phyloP scores from a whole-genome alignment of 2,888 invertebrate species.

The Taphrorychus bicolor region DNA sequence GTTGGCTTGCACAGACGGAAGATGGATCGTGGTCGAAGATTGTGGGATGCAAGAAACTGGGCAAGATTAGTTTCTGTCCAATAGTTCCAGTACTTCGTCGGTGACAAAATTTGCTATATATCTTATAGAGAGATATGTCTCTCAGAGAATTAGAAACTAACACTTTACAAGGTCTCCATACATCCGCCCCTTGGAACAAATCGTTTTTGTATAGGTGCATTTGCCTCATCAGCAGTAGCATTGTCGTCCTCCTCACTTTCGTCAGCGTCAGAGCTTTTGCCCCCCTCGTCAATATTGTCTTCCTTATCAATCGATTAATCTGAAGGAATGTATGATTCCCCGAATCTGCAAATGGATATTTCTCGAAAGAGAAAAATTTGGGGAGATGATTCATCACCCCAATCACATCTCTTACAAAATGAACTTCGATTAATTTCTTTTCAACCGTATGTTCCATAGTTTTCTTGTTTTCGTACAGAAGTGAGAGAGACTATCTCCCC shows the following conservation, averaged over 20 bases:
- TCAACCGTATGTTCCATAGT: too few species aligned
- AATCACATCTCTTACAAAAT: too few species aligned
- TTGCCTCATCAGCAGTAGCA: background rate
- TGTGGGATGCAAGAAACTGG: background rate
- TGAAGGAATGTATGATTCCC: background rate
- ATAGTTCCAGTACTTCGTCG: background rate
- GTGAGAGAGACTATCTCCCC: too few species aligned
- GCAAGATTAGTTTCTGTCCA: background rate
- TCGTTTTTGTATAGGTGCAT: too few species aligned
- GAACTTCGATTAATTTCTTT: too few species aligned
- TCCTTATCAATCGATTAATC: background rate
- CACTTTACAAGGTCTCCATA: background rate
- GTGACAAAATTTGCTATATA: background rate
- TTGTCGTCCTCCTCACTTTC: background rate
- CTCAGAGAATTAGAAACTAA: background rate
- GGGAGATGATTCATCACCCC: too few species aligned
- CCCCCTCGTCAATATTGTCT: background rate
- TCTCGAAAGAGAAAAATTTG: background rate
- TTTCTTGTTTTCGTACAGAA: too few species aligned
- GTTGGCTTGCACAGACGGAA: background rate
- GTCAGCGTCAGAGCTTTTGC: background rate
- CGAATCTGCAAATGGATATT: background rate
- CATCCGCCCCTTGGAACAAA: too few species aligned
- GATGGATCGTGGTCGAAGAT: background rate
- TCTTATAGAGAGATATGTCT: background rate